A percentile compares a stretch with the other conserved stretches of the same genome.
These are phyloP conservation scores for Tinamus major DNA, from an alignment of 2,797 vertebrate species.

Conservation along the genomic window DNA sequence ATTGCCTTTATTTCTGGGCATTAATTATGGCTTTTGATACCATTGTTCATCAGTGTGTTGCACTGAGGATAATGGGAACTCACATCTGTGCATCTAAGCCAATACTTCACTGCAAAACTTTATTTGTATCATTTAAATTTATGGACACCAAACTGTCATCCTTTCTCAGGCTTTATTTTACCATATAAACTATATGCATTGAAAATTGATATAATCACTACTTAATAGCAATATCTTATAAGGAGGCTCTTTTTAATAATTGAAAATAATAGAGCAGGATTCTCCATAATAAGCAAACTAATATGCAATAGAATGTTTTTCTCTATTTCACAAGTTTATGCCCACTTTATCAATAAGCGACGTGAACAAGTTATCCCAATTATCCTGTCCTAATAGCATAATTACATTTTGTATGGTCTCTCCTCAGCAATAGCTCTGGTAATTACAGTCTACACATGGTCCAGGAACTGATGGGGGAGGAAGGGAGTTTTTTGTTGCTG, in stretches of 20 bases:
- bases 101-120: not conserved
- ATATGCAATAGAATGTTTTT: not conserved
- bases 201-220: slow-evolving; percentile 16
- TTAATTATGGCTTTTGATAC: not conserved
- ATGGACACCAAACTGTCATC: not conserved
- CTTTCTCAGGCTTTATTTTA: not conserved
- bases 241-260: not conserved
- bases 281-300: slow-evolving; percentile 15
- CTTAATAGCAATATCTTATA: slow-evolving; percentile 8
- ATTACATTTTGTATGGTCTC: slow-evolving; percentile 26
- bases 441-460: not conserved
- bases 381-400: slow-evolving; percentile 1
- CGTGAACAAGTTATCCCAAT: not conserved
- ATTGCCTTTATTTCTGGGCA: not conserved
- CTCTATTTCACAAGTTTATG: slow-evolving; percentile 9
- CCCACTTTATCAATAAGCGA: not conserved
- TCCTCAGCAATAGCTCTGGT: slow-evolving; percentile 9
- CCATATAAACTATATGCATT: not conserved
- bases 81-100: not conserved
- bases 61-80: not conserved
- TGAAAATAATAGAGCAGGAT: not conserved
- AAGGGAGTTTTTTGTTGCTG: not conserved
- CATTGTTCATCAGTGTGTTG: not conserved
- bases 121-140: not conserved
- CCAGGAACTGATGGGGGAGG: not conserved